phyloP scores from a whole-genome alignment of 2,113 vertebrate species.

The Carettochelys insculpta region DNA sequence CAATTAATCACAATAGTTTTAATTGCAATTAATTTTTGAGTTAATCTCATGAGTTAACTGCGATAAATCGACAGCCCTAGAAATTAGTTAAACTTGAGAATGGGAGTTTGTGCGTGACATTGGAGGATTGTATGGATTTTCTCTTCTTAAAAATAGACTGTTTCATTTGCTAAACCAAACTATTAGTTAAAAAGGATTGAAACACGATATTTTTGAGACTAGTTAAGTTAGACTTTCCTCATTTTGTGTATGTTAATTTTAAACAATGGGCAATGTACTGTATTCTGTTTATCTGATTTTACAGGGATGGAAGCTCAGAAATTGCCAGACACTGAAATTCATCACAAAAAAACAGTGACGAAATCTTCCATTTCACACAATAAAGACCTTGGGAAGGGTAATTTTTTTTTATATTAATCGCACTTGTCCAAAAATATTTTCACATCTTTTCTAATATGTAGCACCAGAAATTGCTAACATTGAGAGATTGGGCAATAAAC shows the following conservation, averaged over 20 bases:
- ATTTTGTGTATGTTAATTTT: background rate
- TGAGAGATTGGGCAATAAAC: no score
- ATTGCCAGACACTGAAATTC: background rate
- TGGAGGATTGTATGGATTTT: background rate
- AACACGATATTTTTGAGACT: background rate
- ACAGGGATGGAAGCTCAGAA: background rate
- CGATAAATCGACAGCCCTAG: background rate
- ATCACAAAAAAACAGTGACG: background rate
- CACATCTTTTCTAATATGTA: background rate
- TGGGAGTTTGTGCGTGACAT: background rate
- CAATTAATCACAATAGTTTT: no score
- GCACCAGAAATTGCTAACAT: background rate
- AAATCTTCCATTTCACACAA: background rate
- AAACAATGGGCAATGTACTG: background rate
- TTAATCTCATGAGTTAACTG: no score
- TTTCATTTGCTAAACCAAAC: background rate
- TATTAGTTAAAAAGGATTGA: background rate
- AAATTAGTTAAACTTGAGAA: background rate
- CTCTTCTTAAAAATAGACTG: background rate
- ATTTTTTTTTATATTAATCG: background rate
- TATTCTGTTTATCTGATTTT: background rate
- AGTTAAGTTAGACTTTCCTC: background rate
- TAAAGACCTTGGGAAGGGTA: background rate
- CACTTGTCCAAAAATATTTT: background rate
- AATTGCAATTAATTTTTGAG: no score